Evolutionary conservation across 2,113 vertebrate genomes (phyloP), one percentile per base, ranked within the genome.

Genomic region (Perca schrenkii): DNA sequence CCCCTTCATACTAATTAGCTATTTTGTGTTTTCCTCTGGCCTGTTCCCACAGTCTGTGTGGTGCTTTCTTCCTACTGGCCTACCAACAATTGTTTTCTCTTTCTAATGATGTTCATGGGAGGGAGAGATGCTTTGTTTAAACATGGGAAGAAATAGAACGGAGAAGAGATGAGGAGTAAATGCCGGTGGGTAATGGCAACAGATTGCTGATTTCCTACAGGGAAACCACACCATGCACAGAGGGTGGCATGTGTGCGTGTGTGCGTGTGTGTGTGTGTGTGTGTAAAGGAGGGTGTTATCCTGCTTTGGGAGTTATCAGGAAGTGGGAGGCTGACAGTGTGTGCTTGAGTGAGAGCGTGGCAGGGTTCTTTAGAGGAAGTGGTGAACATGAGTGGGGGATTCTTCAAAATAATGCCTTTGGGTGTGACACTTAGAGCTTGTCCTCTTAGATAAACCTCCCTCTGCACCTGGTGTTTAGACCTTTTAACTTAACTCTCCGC

Each of bases 181-280:
- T 46, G 75, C 50, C 58, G 56, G 62, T 69, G 74, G 66, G 43
- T 85, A 86, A 91, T 82, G 50, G 66, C 50, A 67, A 66, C 43
- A 87, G 82, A 89, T 89, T 88, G 86, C 78, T 87, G 68, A 89
- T 91, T 92, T 91, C 80, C 87, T 86, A 50, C 50, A 49, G 57
- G 79, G 63, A 90, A 91, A 91, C 81, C 83, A 61, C 91, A 86
- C 69, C 62, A 77, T 68, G 2, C 57, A 8, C 2, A 79, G 71
- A 63, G 28, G 17, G 58, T 52, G 58, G 40, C 40, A 1, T 67
- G 47, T 61, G 43, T 79, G 78, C 54, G 54, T 74, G 69, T 80
- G 76, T 54, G 57, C 69, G 68, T 69, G 68, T 60, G 62, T 31
- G 46, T 50, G 28, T 74, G 63, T 8, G 43, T 16, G 61, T 49